Conservation (phyloP, 2,113 vertebrate genomes). For the Pituophis catenifer region DNA sequence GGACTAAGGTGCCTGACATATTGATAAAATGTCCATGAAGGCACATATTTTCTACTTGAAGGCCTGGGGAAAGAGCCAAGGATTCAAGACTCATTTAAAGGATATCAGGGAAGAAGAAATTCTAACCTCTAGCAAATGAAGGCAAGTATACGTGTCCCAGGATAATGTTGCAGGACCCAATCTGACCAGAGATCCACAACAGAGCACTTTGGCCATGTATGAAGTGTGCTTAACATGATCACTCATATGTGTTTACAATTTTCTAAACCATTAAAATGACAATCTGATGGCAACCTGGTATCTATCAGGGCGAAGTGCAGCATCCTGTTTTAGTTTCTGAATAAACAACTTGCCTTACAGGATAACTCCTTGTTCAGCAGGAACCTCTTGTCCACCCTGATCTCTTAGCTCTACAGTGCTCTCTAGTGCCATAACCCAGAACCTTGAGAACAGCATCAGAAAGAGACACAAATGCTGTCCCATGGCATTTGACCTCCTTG, state of each 20-base stretch:
- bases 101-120: background rate
- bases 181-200: background rate
- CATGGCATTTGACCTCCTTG: background rate
- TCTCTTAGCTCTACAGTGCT: rapidly evolving
- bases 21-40: background rate
- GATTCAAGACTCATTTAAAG: background rate
- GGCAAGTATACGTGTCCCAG: too few species aligned
- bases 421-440: background rate
- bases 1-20: background rate
- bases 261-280: background rate
- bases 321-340: background rate
- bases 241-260: background rate
- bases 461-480: background rate
- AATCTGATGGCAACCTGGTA: background rate
- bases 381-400: background rate
- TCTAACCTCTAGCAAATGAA: background rate
- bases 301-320: background rate
- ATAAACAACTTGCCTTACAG: background rate
- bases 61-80: background rate
- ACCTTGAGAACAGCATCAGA: background rate
- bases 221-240: background rate
- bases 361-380: background rate
- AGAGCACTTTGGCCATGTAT: background rate
- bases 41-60: background rate
- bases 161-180: too few species aligned